Conservation (phyloP, 1,140 invertebrate species). For the Drosophila bipectinata region DNA sequence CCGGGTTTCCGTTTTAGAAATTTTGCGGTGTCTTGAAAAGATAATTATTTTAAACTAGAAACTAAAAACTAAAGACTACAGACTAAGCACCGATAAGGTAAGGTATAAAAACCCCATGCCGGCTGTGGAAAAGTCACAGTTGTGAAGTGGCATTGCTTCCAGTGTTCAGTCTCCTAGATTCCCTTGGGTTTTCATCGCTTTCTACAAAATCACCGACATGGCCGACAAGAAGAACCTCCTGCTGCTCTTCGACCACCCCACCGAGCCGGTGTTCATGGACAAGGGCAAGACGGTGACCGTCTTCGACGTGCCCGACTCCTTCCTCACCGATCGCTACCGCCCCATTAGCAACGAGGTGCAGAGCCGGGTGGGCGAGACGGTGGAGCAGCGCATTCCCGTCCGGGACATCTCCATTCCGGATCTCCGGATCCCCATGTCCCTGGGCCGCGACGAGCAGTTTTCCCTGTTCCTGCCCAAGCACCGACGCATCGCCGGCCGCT, state of each 20-base stretch:
- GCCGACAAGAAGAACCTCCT: slow-evolving; percentile 84
- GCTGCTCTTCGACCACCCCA: slow-evolving; percentile 90
- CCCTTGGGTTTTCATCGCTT: neutral
- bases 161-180: slow-evolving; percentile 4
- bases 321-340: slow-evolving; percentile 87
- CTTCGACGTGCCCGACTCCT: slow-evolving; percentile 87
- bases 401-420: slow-evolving; percentile 88
- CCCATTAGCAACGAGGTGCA: slow-evolving; percentile 84
- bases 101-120: slow-evolving; percentile 16
- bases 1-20: slow-evolving; percentile 3
- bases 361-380: slow-evolving; percentile 86
- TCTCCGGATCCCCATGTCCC: slow-evolving; percentile 87
- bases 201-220: slow-evolving; percentile 36
- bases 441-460: slow-evolving; percentile 89
- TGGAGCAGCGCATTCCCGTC: slow-evolving; percentile 86
- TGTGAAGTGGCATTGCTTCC: slow-evolving; percentile 22
- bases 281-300: slow-evolving; percentile 86
- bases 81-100: neutral
- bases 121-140: slow-evolving; percentile 26
- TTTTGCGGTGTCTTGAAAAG: slow-evolving; percentile 18
- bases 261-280: slow-evolving; percentile 90
- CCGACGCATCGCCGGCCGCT: slow-evolving; percentile 87
- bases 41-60: slow-evolving; percentile 5
- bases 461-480: slow-evolving; percentile 91
- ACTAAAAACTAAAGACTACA: neutral